Base-by-base conservation (phyloP, 2,888 invertebrate species). In the Acrocyrtus sp. region DNA sequence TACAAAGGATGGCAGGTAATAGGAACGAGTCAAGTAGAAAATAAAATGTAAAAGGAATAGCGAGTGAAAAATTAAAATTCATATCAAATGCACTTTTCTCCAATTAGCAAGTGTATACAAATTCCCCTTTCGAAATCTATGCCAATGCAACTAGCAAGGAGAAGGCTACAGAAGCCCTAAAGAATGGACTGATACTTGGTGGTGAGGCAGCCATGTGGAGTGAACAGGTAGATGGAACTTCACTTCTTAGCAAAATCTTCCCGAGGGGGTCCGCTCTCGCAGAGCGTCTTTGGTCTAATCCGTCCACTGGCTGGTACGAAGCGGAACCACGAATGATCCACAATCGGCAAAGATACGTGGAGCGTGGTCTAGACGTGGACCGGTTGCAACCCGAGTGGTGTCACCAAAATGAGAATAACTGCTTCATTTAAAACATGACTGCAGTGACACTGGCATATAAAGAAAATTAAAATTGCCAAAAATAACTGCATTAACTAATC, bases 201-300 rank as follows among this genome's bases (percentile, higher is more conserved):
- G 90, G 90, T 0, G 94, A 95, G 84, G 93, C 92, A 0, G 89
- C 94, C 1, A 85, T 96, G 70, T 96, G 95, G 95, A 89, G 92
- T 0, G 95, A 95, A 84, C 94, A 94, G 85, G 88, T 80, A 19
- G 81, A 79, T 63, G 79, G 76, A 19, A 29, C 54, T 10, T 43
- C 77, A n/a, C 51, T 81, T 17, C 78, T 75, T 12, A 66, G 74
- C 24, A 79, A 79, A 61, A 47, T 81, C 15, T 81, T 70, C 50
- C 81, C 81, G 17, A 48, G 80, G 34, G 74, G 69, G 19, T 50
- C 76, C n/a, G 80, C 81, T 27, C 57, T 80, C 0, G 81, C 77
- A 21, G 81, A 81, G 51, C 58, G 80, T 17, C 61, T 80, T 0
- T 81, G 81, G 81, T 62, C 76, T n/a, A 78, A 81, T 45, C 81